Evolutionary conservation across 2,888 invertebrate genomes (phyloP).

Genomic region (Disparrhopalites patrizii): DNA sequence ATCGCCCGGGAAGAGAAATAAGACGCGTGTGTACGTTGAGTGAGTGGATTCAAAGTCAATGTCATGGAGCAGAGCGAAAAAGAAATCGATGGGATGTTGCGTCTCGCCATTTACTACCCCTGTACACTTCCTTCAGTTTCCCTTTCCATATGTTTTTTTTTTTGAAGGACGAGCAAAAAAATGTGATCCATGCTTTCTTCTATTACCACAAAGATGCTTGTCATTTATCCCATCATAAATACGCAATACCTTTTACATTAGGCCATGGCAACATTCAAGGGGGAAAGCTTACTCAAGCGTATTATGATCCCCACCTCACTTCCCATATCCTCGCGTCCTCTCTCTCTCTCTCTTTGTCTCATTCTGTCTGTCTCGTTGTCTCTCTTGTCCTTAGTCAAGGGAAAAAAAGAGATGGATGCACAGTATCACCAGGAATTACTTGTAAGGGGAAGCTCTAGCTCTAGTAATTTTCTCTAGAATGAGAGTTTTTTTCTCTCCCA

Average conservation of each 20-base stretch:
- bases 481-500: too few species aligned
- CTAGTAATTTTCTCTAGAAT: too few species aligned
- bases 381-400: too few species aligned
- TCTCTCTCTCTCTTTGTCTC: too few species aligned
- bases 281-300: too few species aligned
- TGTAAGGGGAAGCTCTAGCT: too few species aligned
- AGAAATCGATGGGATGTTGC: conserved; percentile 18
- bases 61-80: conserved; percentile 11
- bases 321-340: too few species aligned
- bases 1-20: neutral
- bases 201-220: neutral
- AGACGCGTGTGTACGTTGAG: neutral
- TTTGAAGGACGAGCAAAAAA: neutral
- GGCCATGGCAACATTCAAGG: too few species aligned
- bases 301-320: too few species aligned
- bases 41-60: conserved; percentile 6
- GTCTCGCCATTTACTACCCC: conserved; percentile 10
- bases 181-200: neutral
- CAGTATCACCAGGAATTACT: too few species aligned
- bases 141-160: neutral
- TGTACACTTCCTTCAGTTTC: conserved; percentile 13
- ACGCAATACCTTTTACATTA: conserved; percentile 3
- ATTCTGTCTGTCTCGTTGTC: too few species aligned
- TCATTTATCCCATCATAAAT: neutral
- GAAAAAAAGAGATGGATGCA: too few species aligned